Base-by-base conservation (phyloP, 37 sponge, comb jelly and placozoan species). In the Agelas oroides region DNA sequence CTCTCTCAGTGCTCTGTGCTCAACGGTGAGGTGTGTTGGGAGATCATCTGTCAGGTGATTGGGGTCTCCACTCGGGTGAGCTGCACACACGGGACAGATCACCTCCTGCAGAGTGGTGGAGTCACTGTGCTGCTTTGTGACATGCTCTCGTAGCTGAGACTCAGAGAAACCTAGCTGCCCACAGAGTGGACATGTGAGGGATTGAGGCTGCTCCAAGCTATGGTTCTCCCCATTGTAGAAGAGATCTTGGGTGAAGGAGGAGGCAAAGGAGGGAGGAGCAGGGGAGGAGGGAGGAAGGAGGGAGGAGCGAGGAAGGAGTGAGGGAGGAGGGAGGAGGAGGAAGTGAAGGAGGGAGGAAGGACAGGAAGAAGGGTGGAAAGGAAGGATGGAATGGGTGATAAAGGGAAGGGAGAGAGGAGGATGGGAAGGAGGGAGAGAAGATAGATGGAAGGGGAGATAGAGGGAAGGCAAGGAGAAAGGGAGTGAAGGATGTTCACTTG, bases 61-160 rank as follows among this genome's bases (percentile, higher is more conserved):
- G 2, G 97, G 90, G 37, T 96, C 95, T 1, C 94, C 90, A 39
- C 53, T 71, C 5, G 97, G 97, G 46, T 79, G 69, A n/a, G 97
- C 76, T 2, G 95, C 93, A 82, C 97, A 97, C 5, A 97, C 82
- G 13, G 97, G 97, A 68, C 97, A 97, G 25, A 97, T 93, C 83
- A 94, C 73, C 40, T 84, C 84, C 56, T 74, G 75, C 19, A 32
- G 28, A 1, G 23, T 40, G 11, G 36, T 34, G 5, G 63, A 36
- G 52, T 92, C 93, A 0, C 82, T 31, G 78, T 97, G 95, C 54
- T 89, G 82, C 33, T 84, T 89, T 31, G 83, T 90, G 37, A 95
- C 95, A 62, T 97, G 97, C 20, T 94, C 95, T 35, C 78, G 77
- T 19, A 97, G 81, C 71, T 87, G 81, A 0, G 65, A n/a, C 69